phyloP scores from a whole-genome alignment of 2,797 vertebrate genomes.

The Apogon hyalosoma region DNA sequence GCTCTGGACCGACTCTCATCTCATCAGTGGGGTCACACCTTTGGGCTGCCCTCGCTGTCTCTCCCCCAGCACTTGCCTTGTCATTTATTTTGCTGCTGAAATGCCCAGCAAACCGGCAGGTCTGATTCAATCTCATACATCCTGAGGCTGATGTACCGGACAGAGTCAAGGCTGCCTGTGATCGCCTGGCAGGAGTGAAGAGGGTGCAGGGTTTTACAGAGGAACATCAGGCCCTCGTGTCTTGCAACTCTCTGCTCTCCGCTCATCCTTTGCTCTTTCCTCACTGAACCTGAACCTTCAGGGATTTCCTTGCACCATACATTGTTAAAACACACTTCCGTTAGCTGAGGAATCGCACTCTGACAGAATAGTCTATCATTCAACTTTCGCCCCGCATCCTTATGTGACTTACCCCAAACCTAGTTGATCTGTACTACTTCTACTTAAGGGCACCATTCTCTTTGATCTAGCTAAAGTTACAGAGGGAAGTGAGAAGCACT shows the following conservation, averaged over 20 bases:
- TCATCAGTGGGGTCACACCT: slow-evolving; percentile 81
- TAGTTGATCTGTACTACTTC: slow-evolving; percentile 73
- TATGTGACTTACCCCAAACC: slow-evolving; percentile 64
- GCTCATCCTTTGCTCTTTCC: slow-evolving; percentile 55
- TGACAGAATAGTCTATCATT: slow-evolving; percentile 73
- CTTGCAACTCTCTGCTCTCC: slow-evolving; percentile 51
- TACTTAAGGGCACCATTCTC: slow-evolving; percentile 71
- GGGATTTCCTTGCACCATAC: slow-evolving; percentile 62
- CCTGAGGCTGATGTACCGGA: slow-evolving; percentile 66
- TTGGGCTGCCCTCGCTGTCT: slow-evolving; percentile 65
- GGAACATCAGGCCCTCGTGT: slow-evolving; percentile 49
- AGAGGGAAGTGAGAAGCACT: slow-evolving; percentile 70
- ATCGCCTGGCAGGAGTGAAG: slow-evolving; percentile 29
- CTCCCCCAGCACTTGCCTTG: slow-evolving; percentile 63
- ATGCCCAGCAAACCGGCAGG: slow-evolving; percentile 51
- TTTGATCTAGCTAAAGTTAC: slow-evolving; percentile 82
- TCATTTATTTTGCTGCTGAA: slow-evolving; percentile 78
- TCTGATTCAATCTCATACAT: slow-evolving; percentile 77
- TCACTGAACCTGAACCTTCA: slow-evolving; percentile 48
- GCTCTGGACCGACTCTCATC: slow-evolving; percentile 77
- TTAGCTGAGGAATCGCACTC: slow-evolving; percentile 57
- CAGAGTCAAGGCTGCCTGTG: slow-evolving; percentile 42
- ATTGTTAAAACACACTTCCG: slow-evolving; percentile 72
- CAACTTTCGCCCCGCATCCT: slow-evolving; percentile 65
- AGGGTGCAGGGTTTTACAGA: slow-evolving; percentile 48